Percentiles rank a stretch among this genome's conserved stretches.
phyloP scores from a whole-genome alignment of 2,888 invertebrate species.

The Cotesia congregata region DNA sequence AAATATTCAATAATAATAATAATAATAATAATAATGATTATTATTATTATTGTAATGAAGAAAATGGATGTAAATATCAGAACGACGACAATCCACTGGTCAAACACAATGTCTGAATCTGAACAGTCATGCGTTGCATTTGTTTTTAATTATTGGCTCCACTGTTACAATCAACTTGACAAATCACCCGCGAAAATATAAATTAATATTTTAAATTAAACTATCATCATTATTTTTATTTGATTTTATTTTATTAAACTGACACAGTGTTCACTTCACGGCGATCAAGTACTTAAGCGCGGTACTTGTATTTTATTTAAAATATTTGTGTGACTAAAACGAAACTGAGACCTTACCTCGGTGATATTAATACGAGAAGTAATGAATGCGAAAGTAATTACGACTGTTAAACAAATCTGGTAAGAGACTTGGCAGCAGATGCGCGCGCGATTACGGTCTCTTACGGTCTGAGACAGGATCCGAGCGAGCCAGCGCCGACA shows the following conservation, averaged over 20 bases:
- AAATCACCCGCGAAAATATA: not conserved
- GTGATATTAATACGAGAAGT: no score
- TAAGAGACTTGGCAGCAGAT: constrained; percentile 46
- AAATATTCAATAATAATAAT: no score
- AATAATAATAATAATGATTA: no score
- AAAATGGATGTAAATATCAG: not conserved
- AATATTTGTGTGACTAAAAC: no score
- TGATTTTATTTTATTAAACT: not conserved
- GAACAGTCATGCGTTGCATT: not conserved
- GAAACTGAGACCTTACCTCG: no score
- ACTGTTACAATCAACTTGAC: not conserved
- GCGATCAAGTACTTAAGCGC: no score
- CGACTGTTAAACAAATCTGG: not conserved
- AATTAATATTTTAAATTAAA: not conserved
- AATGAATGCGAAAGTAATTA: not conserved
- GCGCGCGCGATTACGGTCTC: constrained; percentile 63
- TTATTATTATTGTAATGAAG: not conserved
- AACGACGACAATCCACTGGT: constrained; percentile 4
- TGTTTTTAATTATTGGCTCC: not conserved
- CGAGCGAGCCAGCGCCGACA: constrained; percentile 39
- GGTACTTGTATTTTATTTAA: no score
- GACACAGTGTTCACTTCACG: not conserved
- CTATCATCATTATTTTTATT: no score
- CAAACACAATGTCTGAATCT: not conserved
- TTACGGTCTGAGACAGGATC: constrained; percentile 58